A percentile compares a stretch with the other conserved stretches of the same genome.
Conservation (phyloP, 2,113 vertebrate species). For the Numenius arquata region DNA sequence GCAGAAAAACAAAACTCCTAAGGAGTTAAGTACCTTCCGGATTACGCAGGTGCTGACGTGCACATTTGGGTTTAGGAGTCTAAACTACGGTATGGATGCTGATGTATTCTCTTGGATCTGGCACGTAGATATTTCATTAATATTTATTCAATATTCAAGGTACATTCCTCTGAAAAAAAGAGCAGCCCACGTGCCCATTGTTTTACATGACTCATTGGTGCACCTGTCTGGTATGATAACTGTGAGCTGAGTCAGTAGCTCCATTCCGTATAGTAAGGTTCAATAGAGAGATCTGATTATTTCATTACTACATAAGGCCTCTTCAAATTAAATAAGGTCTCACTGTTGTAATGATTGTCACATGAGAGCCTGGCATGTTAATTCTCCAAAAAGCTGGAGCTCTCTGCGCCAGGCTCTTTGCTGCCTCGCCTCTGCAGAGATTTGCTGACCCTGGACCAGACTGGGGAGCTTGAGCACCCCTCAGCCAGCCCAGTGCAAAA, state of each 20-base stretch:
- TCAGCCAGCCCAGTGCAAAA: neutral
- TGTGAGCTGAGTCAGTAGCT: neutral
- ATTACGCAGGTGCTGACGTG: neutral
- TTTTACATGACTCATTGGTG: neutral
- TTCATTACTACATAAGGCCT: neutral
- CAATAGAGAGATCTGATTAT: neutral
- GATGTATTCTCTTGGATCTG: neutral
- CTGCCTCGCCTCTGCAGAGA: neutral
- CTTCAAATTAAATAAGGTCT: neutral
- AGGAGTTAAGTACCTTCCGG: neutral
- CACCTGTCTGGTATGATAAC: neutral
- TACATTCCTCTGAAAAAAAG: neutral
- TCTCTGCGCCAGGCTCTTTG: neutral
- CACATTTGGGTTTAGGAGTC: neutral
- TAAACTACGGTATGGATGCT: neutral
- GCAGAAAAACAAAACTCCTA: neutral
- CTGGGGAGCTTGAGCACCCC: neutral
- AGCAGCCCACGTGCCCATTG: neutral
- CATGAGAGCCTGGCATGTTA: neutral
- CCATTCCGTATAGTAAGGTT: neutral
- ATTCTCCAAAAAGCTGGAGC: neutral
- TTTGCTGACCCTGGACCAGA: neutral
- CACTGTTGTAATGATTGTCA: neutral
- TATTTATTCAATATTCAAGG: neutral
- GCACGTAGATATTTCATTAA: neutral